Conservation (phyloP, 2,888 invertebrate species). For the Pterobdella sp. region DNA sequence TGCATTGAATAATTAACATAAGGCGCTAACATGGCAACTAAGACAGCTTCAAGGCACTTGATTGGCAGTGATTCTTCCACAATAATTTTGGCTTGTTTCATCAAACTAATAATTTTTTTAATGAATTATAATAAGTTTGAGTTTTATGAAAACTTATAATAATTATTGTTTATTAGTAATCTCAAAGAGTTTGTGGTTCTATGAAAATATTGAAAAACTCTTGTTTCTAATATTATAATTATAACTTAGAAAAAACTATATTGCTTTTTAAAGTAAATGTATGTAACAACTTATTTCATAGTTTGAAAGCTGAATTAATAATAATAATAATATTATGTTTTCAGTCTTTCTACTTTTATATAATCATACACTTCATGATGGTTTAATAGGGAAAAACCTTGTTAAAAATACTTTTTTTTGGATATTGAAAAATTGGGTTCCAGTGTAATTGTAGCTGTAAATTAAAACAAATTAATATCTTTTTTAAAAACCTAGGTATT, state of each 20-base stretch:
- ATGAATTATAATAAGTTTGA: slow-evolving; percentile 6
- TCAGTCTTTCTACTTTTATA: not conserved
- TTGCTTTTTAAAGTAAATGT: not conserved
- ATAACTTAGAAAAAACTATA: not conserved
- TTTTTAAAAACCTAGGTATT: not conserved
- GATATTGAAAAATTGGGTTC: slow-evolving; percentile 52
- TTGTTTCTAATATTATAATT: too few relatives aligned
- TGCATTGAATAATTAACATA: not conserved
- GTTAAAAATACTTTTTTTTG: slow-evolving; percentile 48
- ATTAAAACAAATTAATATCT: not conserved
- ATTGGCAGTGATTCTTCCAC: slow-evolving; percentile 51
- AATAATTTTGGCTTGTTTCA: slow-evolving; percentile 51
- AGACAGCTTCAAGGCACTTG: slow-evolving; percentile 52
- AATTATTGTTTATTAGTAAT: too few relatives aligned
- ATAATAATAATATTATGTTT: not conserved
- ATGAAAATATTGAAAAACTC: too few relatives aligned
- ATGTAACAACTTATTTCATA: not conserved
- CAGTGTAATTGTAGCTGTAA: slow-evolving; percentile 49
- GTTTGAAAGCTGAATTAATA: not conserved
- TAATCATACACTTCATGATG: not conserved
- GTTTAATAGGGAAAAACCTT: slow-evolving; percentile 42
- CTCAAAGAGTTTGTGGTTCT: too few relatives aligned
- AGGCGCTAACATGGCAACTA: slow-evolving; percentile 45
- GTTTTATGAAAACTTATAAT: too few relatives aligned
- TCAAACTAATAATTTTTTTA: slow-evolving; percentile 43